Evolutionary conservation across 2,888 invertebrate species (phyloP), one percentile per base, ranked within the genome.

Genomic region (Cosmorhoe ocellata): DNA sequence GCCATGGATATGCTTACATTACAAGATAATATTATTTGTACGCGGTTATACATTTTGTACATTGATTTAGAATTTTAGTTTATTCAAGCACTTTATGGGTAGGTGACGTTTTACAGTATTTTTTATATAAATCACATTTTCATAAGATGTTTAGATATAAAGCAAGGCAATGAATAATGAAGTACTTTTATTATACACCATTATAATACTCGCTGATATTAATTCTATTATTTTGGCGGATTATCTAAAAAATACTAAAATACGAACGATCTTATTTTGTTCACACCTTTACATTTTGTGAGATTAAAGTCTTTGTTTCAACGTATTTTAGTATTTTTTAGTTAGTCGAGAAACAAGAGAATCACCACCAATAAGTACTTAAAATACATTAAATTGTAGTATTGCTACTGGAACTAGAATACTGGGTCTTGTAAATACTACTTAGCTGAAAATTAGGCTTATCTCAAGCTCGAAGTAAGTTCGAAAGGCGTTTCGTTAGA

Each of bases 1-100:
- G 39, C 45, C 24, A 45, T 51, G 42, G 54, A 58, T 58, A 58
- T 54, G 54, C 13, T 38, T 3, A 30, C 13, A 28, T 41, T 44
- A 28, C 28, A 37, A n/a, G 40, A 42, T 41, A 45, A 34, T 36
- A 36, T 49, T 30, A 47, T 51, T 54, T 48, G 45, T 52, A 50
- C 37, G 51, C 11, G 12, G 31, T 8, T 33, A 34, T 38, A 31
- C 18, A 31, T 5, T 51, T 56, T 52, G 50, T 47, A 57, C 53
- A 42, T 49, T 28, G 0, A 49, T 49, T 54, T 45, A 54, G 45
- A 49, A 49, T 54, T 34, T 34, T 9, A 45, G 10, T 46, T 42
- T 24, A 51, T 39, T 31, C 9, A 44, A 52, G 52, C 52, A 52
- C 33, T 52, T 41, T 41, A 33, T 41, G 36, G 30, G 27, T 10